Conservation (phyloP, 2,888 invertebrate genomes). For the Corbicula japonica region DNA sequence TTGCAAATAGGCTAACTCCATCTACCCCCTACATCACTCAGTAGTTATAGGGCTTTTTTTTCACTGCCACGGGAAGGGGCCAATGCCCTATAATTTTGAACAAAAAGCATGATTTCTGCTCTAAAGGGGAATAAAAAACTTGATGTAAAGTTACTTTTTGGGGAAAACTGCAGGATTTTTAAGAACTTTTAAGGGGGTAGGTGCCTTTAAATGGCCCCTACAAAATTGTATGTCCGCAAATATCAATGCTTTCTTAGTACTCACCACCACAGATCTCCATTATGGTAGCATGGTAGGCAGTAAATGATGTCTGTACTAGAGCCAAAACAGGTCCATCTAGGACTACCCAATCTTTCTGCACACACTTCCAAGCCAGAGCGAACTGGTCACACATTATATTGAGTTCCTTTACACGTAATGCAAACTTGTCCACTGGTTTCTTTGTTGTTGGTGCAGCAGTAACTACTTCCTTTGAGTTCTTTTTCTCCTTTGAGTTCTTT, state of each 20-base stretch:
- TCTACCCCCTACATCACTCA: too few species aligned
- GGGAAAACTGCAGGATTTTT: too few species aligned
- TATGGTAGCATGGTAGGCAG: constrained; percentile 29
- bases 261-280: constrained; percentile 46
- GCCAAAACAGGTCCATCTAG: not conserved
- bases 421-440: not conserved
- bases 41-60: too few species aligned
- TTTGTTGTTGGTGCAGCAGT: not conserved
- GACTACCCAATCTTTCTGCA: constrained; percentile 15
- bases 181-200: too few species aligned
- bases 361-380: constrained; percentile 36
- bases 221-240: too few species aligned
- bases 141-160: too few species aligned
- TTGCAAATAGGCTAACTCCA: too few species aligned
- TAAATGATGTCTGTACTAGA: constrained; percentile 20
- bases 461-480: not conserved
- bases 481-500: not conserved
- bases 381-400: constrained; percentile 37
- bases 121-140: too few species aligned
- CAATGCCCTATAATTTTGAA: too few species aligned
- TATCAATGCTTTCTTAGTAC: not conserved
- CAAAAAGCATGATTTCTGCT: too few species aligned
- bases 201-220: too few species aligned
- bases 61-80: too few species aligned
- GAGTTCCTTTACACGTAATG: constrained; percentile 1